Evolutionary conservation across 1,140 invertebrate genomes (phyloP).

Genomic region (Pachyrhynchus sulphureomaculatus): DNA sequence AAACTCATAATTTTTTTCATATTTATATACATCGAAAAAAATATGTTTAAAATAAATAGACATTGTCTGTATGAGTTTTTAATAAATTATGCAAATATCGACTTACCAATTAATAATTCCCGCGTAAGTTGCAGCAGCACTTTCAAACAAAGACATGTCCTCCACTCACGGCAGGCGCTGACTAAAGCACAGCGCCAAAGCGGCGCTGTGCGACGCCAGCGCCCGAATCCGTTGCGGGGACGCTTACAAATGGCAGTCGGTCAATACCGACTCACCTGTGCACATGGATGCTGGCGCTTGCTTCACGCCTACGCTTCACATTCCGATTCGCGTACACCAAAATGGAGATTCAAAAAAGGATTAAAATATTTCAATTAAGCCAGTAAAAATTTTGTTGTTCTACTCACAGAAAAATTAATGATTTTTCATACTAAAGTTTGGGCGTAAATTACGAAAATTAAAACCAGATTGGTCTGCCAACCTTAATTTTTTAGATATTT

Average conservation of each 20-base stretch:
- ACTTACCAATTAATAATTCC: conserved; percentile 49
- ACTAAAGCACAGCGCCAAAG: conserved; percentile 46
- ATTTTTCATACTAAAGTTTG: no score
- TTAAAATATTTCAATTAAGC: no score
- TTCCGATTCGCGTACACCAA: conserved; percentile 23
- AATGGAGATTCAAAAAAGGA: neutral
- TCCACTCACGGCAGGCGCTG: conserved; percentile 46
- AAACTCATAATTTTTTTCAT: no score
- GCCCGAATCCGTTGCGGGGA: conserved; percentile 46
- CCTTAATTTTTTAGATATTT: no score
- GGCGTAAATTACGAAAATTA: no score
- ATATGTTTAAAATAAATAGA: neutral
- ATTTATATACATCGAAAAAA: no score
- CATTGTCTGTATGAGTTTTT: neutral
- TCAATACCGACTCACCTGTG: conserved; percentile 46
- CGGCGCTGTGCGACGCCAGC: conserved; percentile 46
- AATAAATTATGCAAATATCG: conserved; percentile 1
- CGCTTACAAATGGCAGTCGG: conserved; percentile 47
- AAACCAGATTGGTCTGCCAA: no score
- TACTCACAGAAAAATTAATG: no score
- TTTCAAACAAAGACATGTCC: conserved; percentile 48
- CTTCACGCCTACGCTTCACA: conserved; percentile 31
- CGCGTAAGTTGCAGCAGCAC: conserved; percentile 39
- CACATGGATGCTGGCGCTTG: conserved; percentile 23
- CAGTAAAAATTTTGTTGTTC: no score